phyloP scores from a whole-genome alignment of 2,888 invertebrate genomes.

The Ferrisia virgata region DNA sequence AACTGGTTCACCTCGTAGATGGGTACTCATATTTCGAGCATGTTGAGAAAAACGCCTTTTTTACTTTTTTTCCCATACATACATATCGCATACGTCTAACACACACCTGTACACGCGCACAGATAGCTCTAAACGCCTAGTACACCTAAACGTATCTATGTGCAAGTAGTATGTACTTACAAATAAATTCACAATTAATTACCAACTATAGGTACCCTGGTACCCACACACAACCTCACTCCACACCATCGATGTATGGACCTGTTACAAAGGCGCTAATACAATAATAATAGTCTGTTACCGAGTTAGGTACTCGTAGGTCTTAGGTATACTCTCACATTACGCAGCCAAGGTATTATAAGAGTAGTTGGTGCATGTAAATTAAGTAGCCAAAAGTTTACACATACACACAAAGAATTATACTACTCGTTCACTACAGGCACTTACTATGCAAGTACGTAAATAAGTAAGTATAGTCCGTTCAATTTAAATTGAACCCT shows the following conservation, averaged over 20 bases:
- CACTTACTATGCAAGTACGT: too few relatives aligned
- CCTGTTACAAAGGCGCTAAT: neutral
- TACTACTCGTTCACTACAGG: too few relatives aligned
- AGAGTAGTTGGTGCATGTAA: neutral
- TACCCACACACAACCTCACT: neutral
- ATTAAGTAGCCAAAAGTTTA: neutral
- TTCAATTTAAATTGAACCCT: neutral
- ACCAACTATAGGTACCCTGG: neutral
- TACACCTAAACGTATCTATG: too few relatives aligned
- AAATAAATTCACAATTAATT: neutral
- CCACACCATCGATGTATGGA: too few relatives aligned
- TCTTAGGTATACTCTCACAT: neutral
- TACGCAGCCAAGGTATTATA: neutral
- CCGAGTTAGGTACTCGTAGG: too few relatives aligned
- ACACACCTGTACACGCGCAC: too few relatives aligned
- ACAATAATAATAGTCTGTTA: neutral
- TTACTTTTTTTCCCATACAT: neutral
- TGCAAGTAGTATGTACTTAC: neutral
- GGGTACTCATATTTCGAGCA: neutral
- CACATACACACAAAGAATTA: neutral
- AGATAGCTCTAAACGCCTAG: too few relatives aligned
- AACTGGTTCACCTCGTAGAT: neutral
- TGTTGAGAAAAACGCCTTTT: slow-evolving; percentile 2
- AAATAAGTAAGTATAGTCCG: too few relatives aligned
- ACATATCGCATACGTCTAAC: neutral